A percentile compares a stretch with the other conserved stretches of the same genome.
Evolutionary conservation across 2,888 invertebrate genomes (phyloP).

Genomic region (Limnephilus marmoratus): DNA sequence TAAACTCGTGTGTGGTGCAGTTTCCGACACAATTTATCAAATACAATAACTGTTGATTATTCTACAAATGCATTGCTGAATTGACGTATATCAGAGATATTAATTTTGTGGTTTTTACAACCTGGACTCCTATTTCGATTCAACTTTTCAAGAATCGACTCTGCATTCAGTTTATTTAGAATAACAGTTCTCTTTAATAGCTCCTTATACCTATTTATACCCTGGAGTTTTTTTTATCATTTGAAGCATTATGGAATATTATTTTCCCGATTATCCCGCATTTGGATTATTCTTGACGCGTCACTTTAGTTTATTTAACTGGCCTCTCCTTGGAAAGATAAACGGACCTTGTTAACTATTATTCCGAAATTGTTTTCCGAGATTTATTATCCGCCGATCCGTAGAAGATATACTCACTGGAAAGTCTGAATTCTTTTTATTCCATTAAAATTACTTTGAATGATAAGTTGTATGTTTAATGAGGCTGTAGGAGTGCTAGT

Average conservation of each 20-base stretch:
- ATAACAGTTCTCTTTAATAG: neutral
- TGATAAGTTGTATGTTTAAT: neutral
- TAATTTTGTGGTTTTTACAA: neutral
- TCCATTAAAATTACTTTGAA: conserved; percentile 10
- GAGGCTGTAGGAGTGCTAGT: neutral
- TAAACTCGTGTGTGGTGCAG: neutral
- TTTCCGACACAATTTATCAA: neutral
- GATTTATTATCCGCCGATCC: neutral
- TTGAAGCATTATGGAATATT: neutral
- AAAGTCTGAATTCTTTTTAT: conserved; percentile 26
- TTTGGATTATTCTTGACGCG: neutral
- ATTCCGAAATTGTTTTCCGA: neutral
- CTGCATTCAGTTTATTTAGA: neutral
- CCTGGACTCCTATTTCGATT: neutral
- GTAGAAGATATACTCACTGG: neutral
- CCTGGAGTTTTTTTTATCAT: neutral
- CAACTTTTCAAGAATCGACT: neutral
- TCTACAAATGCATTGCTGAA: neutral
- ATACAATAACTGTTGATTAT: neutral
- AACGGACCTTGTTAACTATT: neutral
- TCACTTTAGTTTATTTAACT: neutral
- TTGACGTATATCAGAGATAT: neutral
- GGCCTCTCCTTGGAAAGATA: neutral
- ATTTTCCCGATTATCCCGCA: neutral
- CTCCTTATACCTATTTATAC: neutral